These are phyloP conservation scores for Tinea trinotella DNA, from an alignment of 2,888 invertebrate genomes.

Conservation along the genomic window DNA sequence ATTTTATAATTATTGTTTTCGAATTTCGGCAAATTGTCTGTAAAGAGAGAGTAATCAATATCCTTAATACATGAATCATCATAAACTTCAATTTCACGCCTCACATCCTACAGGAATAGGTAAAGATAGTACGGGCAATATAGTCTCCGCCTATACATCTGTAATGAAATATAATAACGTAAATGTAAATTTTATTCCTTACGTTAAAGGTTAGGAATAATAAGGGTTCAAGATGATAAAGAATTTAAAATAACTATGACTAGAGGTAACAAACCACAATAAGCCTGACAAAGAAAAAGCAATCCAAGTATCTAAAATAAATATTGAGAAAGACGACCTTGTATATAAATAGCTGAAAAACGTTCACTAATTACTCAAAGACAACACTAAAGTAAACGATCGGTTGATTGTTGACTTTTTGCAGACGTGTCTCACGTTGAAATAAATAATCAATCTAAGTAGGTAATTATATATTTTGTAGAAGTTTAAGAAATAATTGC, in stretches of 20 bases:
- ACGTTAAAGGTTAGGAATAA: no score
- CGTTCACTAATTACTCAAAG: slow-evolving; percentile 2
- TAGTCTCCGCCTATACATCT: no score
- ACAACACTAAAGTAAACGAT: neutral
- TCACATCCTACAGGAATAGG: no score
- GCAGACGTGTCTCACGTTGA: neutral
- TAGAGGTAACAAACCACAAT: no score
- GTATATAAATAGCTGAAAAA: slow-evolving; percentile 4
- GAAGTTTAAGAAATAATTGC: slow-evolving; percentile 6
- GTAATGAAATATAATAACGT: no score
- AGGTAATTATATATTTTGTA: neutral
- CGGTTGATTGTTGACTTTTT: neutral
- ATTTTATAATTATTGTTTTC: slow-evolving; percentile 22
- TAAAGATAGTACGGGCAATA: no score
- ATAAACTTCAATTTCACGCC: no score
- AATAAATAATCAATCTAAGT: neutral
- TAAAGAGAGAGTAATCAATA: neutral
- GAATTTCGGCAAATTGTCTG: neutral
- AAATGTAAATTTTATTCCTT: no score
- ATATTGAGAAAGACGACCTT: slow-evolving; percentile 5
- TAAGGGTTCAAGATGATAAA: no score
- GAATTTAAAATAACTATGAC: no score
- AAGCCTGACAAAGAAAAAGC: neutral
- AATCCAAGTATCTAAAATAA: neutral
- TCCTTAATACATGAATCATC: no score